These are phyloP conservation scores for Gracilinanus agilis DNA, from an alignment of 2,113 vertebrate species.

Conservation along the genomic window DNA sequence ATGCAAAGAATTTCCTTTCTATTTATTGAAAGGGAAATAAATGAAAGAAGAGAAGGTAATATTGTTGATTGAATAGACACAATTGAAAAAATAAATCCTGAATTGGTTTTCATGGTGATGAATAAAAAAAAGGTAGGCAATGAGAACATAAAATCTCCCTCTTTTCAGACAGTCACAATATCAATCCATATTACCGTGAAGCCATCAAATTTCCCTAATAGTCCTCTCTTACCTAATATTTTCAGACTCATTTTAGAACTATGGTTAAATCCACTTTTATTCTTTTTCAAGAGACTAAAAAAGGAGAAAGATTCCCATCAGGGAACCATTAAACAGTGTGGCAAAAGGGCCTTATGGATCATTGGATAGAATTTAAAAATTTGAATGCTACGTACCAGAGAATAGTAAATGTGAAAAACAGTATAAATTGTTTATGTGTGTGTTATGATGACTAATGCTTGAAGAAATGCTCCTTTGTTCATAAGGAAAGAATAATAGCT, in stretches of 20 bases:
- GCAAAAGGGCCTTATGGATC: neutral
- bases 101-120: neutral
- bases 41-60: neutral
- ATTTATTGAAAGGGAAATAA: neutral
- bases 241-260: neutral
- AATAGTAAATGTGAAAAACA: neutral
- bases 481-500: neutral
- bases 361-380: neutral
- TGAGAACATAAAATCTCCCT: slow-evolving; percentile 29
- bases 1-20: neutral
- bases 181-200: neutral
- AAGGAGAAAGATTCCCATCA: neutral
- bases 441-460: neutral
- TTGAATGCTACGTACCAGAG: neutral
- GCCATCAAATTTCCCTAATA: slow-evolving; percentile 1
- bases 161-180: neutral
- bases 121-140: slow-evolving; percentile 12
- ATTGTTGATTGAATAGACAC: neutral
- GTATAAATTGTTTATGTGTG: neutral
- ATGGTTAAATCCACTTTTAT: neutral
- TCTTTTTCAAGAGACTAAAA: neutral
- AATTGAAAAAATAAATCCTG: neutral
- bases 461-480: neutral
- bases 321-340: neutral
- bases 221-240: neutral